Base-by-base conservation (phyloP, 2,888 invertebrate genomes). In the Sericinus montela region DNA sequence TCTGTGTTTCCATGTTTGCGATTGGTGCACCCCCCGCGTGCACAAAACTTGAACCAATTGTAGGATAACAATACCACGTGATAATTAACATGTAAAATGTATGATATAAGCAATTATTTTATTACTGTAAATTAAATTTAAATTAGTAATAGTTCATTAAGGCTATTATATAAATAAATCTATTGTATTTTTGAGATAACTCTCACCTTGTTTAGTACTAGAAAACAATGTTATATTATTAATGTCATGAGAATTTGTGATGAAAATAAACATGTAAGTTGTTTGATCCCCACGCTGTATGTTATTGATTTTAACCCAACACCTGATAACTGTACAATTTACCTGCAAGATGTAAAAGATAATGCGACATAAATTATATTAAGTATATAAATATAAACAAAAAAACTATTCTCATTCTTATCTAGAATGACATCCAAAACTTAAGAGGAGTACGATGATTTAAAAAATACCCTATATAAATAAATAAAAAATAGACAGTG, bases 51-150 rank as follows among this genome's bases (percentile, higher is more conserved):
- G 57, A 60, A 60, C 61, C 61, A 55, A 65, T 59, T 66, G 62
- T 76, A 80, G 72, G 66, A 65, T 77, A 72, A 75, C 69, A 71
- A 69, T 76, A 80, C 81, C 79, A 84, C 85, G 85, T 85, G 85
- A 86, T 85, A 83, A 78, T 77, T 75, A 74, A 72, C 71, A 75
- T 67, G 75, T 65, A 55, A 75, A 75, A 65, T 75, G 63, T 80
- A 72, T 66, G 68, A 68, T 71, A 60, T 75, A 73, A 72, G 69
- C 60, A 40, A 53, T 44, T 48, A 56, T 63, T 63, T 67, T 62
- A 63, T 66, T 71, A 42, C 11, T 76, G 69, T 81, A 77, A 75
- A 75, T 72, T 75, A 67, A 72, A 69, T 46, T 59, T 69, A 51
- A 65, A 62, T 58, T 72, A 72, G 63, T 56, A 57, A 49, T 69